These are phyloP conservation scores for Mallotus villosus DNA, from an alignment of 2,797 vertebrate genomes.

Conservation along the genomic window DNA sequence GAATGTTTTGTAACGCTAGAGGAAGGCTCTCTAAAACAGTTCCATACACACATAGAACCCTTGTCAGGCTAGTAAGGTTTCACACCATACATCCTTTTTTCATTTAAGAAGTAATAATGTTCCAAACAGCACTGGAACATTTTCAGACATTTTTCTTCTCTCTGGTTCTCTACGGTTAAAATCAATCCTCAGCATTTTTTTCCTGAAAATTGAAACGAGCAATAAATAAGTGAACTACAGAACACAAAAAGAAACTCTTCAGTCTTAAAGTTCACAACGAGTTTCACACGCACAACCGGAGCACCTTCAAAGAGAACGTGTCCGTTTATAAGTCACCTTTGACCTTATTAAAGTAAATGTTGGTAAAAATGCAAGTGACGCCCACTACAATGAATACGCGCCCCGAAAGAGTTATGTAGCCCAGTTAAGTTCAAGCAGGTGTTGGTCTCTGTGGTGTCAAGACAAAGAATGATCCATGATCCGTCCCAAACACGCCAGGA, in stretches of 20 bases:
- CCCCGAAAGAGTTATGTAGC: constrained; percentile 10
- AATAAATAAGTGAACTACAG: background rate
- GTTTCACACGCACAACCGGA: constrained; percentile 36
- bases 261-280: constrained; percentile 47
- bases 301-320: constrained; percentile 37
- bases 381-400: constrained; percentile 31
- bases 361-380: constrained; percentile 31
- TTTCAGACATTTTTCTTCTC: background rate
- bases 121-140: too few species aligned
- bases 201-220: background rate
- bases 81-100: too few species aligned
- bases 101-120: background rate
- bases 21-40: too few species aligned
- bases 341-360: constrained; percentile 37
- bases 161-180: background rate
- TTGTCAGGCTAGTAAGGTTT: too few species aligned
- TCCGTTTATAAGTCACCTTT: constrained; percentile 33
- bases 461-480: constrained; percentile 1
- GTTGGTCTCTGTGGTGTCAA: background rate
- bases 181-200: background rate
- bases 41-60: too few species aligned
- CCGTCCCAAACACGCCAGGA: background rate
- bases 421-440: constrained; percentile 13
- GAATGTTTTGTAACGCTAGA: too few species aligned
- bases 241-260: constrained; percentile 7